Base-by-base conservation (phyloP, 2,888 invertebrate species). In the Flexamia atlantica region DNA sequence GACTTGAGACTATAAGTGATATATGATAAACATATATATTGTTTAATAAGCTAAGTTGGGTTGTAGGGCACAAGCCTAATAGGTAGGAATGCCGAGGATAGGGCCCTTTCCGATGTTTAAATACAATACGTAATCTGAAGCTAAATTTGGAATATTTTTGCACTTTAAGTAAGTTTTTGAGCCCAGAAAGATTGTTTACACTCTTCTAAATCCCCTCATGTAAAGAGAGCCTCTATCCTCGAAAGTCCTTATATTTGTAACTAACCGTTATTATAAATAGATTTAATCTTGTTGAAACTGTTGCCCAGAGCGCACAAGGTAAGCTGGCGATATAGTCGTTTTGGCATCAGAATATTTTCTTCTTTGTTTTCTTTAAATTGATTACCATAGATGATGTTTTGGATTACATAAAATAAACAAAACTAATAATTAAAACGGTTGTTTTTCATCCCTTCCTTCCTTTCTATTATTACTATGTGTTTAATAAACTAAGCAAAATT, bases 1-100 rank as follows among this genome's bases (percentile, higher is more conserved):
- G 68, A 68, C 68, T 68, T 68, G 30, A 68, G 68, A 68, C 68
- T 68, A 32, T 32, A 68, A 32, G 68, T 68, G 68, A 68, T 68
- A 30, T 68, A 68, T 68, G 30, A 68, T 68, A 68, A 23, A 14
- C 53, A 53, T 53, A 68, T 68, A 32, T 60, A 60, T 25, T 60
- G 68, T 68, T 30, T 30, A 28, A 32, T 68, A 68, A 68, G 30
- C n/a, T 68, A 60, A 60, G 68, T 68, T 12, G 28, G 68, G 68
- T 68, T 68, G 68, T 68, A 68, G 28, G 68, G 68, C 68, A 32
- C 68, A 32, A 68, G 68, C 68, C 68, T 68, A 28, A 30, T 32
- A 68, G 32, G 28, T 14, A 68, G 68, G 68, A 28, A 5, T 60
- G 3, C 28, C 23, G 28, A 60, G 60, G 68, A 68, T 68, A 28